Conservation (phyloP, 2,113 vertebrate genomes). For the Poecilia latipinna region DNA sequence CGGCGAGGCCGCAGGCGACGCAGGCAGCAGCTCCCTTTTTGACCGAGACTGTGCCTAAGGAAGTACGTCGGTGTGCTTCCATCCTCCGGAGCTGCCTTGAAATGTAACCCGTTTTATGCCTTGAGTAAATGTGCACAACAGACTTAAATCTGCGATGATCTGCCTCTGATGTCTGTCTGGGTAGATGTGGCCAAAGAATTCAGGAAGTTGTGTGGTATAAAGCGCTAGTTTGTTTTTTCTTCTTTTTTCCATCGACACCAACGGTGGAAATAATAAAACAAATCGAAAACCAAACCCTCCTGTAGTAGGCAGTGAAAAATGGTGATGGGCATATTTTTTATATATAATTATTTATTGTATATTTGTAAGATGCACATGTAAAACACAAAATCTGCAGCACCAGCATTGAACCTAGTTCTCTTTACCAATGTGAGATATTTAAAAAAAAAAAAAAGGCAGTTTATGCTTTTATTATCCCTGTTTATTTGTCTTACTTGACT, state of each 20-base stretch:
- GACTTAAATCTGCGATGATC: conserved; percentile 21
- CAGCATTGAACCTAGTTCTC: conserved; percentile 2
- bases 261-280: conserved; percentile 39
- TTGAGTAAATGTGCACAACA: conserved; percentile 20
- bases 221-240: conserved; percentile 29
- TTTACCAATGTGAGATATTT: conserved; percentile 30
- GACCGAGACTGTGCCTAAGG: conserved; percentile 4
- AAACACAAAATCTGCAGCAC: conserved; percentile 21
- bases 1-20: conserved; percentile 2
- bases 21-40: not conserved
- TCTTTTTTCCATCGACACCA: conserved; percentile 42
- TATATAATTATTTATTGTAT: conserved; percentile 67
- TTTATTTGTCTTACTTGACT: conserved; percentile 14
- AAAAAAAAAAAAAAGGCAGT: conserved; percentile 9
- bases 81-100: conserved; percentile 12
- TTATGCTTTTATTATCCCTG: conserved; percentile 1
- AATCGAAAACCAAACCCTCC: conserved; percentile 66
- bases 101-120: conserved; percentile 22
- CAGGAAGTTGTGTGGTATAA: conserved; percentile 16
- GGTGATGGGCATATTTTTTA: conserved; percentile 67
- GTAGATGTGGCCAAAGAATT: conserved; percentile 21
- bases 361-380: conserved; percentile 41
- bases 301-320: conserved; percentile 79
- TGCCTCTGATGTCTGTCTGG: conserved; percentile 17
- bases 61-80: conserved; percentile 7